Evolutionary conservation across 2,888 invertebrate genomes (phyloP), one percentile per base, ranked within the genome.

Genomic region (Apamea crenata): DNA sequence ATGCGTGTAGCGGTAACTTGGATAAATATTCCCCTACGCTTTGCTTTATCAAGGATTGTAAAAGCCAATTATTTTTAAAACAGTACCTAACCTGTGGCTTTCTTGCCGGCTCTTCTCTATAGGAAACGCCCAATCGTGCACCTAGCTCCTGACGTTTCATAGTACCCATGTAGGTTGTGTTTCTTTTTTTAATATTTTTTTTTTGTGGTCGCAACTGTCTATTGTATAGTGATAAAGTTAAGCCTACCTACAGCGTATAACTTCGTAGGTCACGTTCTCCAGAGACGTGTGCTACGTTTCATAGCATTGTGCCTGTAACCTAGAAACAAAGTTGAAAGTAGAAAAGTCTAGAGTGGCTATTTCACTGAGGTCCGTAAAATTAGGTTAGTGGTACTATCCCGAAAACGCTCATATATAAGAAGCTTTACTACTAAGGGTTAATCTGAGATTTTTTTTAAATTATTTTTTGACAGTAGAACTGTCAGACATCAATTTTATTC

Each of bases 231-330:
- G 10, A 47, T 25, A 16, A 53, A 53, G n/a, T 25, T 16, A 50
- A 53, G 21, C 10, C 2, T 29, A n/a, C 25, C 7, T 29, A 80
- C n/a, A 47, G 10, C n/a, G 18, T n/a, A 59, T 59, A 47, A 14
- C 21, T 21, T 66, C 32, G 18, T 25, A 36, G 25, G 8, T 59
- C 81, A 59, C 71, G 59, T 81, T 25, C 36, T 40, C 70, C 36
- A 29, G 71, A 25, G 40, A 72, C 61, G 73, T 81, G 81, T 21
- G 29, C 16, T 73, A 63, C 40, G 16, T 63, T 78, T 53, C 40
- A 82, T 78, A 73, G 8, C 21, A 40, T 44, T 47, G 21, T 32
- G 40, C 8, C 32, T 32, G 21, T 50, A 44, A 72, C 78, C 59
- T 70, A 63, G 21, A 44, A 32, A 82, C 18, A 47, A 56, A 74